Evolutionary conservation across 2,113 vertebrate species (phyloP), one percentile per base, ranked within the genome.

Genomic region (Dolichotis patagonum): DNA sequence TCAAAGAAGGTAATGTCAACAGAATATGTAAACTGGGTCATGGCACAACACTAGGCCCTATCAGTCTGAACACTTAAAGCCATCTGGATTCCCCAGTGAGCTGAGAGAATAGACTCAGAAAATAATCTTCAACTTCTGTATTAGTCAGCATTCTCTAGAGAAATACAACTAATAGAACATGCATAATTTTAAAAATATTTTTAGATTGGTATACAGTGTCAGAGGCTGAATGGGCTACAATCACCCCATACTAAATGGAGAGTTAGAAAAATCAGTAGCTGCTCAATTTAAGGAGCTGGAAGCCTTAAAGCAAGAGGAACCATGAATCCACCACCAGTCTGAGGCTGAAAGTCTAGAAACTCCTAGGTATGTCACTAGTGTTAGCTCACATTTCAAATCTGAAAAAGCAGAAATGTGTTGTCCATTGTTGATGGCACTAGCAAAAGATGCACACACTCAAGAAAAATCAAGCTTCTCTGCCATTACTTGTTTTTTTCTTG

Each of bases 91-190:
- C 13, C 10, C n/a, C n/a, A 92, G 0, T 49, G 28, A 91, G 49
- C 35, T 58, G 32, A 69, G 26, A 78, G 82, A 93, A 88, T 41
- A 87, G 56, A 22, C 41, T 75, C 5, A 49, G 9, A n/a, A 46
- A 90, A 22, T 80, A 11, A 67, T 92, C 80, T 94, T 88, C 28
- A 94, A 46, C 43, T 96, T 94, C 77, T 49, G 28, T 49, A 17
- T 49, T 49, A 8, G 6, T 32, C 26, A 80, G 14, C 30, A 28
- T 80, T 80, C 3, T 20, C 77, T 54, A 80, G 30, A 52, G 30
- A 52, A 52, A 32, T 3, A 52, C 3, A 80, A 80, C 30, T 35
- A 54, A 35, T 20, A 80, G 9, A 80, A 54, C 52, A 80, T 54
- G 49, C 17, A 17, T 35, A 80, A 52, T 52, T 54, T 3, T 54